Base-by-base conservation (phyloP, 2,797 vertebrate genomes). In the Mallotus villosus region DNA sequence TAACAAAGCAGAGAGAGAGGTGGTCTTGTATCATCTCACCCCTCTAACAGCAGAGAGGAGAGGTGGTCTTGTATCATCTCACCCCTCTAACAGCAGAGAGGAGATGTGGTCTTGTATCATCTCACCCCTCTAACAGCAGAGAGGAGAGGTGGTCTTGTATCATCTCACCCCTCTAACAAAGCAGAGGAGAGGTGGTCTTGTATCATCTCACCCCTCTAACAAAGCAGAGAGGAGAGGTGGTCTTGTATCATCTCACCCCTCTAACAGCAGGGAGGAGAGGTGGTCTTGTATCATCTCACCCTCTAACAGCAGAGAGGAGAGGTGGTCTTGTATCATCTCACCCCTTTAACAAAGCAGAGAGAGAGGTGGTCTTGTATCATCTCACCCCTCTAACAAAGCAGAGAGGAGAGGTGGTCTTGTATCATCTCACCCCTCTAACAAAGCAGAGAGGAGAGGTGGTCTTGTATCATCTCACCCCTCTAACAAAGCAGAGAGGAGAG, bases 311-410 rank as follows among this genome's bases (percentile, higher is more conserved):
- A 62, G 61, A 74, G 34, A 22, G 11, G 11, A 57, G 62, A 11
- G 14, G 51, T 74, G 25, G 25, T 25, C 25, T 25, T 25, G 25
- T n/a, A 11, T 22, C 22, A 14, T 8, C 51, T 55, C 6, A 25
- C 25, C 25, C 12, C 57, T 53, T 75, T 78, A 81, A 82, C 62
- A 69, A 75, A 34, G 34, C 60, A 62, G 61, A 74, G 34, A 22
- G 11, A 57, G 62, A 11, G 14, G 51, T 74, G 25, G 25, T 25
- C 25, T 25, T 25, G 25, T n/a, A 11, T 22, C 22, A 14, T 8
- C 51, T 55, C 6, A 25, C 25, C 25, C 12, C 57, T 53, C 76
- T 78, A 81, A 82, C 62, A 69, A 75, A 34, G 34, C 60, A 62
- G 61, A 74, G 34, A 22, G 11, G 11, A 57, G 62, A 11, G 14